Base-by-base conservation (phyloP, 2,113 vertebrate genomes). In the Saguinus imperator region DNA sequence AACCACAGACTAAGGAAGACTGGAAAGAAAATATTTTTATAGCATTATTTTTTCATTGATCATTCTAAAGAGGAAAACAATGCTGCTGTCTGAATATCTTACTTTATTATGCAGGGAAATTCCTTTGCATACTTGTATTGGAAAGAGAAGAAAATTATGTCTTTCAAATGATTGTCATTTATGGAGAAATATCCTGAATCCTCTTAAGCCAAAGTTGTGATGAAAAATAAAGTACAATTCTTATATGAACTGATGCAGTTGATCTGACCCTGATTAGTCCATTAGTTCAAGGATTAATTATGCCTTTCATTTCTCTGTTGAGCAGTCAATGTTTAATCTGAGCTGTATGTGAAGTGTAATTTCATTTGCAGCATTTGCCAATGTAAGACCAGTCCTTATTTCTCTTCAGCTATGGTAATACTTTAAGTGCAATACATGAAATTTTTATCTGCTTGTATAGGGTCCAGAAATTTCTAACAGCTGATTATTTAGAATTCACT, bases 211-310 rank as follows among this genome's bases (percentile, higher is more conserved):
- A 77, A 92, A 89, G 32, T 82, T 96, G 29, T 8, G 17, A 45
- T 68, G 80, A 40, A 58, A 94, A 95, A 89, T 94, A 55, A 93
- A 95, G 35, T 81, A 70, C 14, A 27, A 70, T 70, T 97, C 64
- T 85, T 35, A 68, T n/a, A 76, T 48, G 18, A 91, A 81, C 57
- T 89, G 25, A 81, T 70, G 16, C 85, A 50, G 16, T 86, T 96
- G 20, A 40, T 45, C n/a, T 40, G 37, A 48, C 10, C 79, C n/a
- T 89, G 16, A n/a, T 89, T 89, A 88, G 64, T 79, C 45, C 61
- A 75, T 82, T 85, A 81, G 40, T 89, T 89, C 11, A 40, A 81
- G 61, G 27, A 94, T 83, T 92, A 94, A 96, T 57, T 86, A 16
- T 76, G 12, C 43, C 58, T 72, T 86, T 81, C 81, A 86, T 25